Evolutionary conservation across 2,888 invertebrate genomes (phyloP).

Genomic region (Monopis laevigella): DNA sequence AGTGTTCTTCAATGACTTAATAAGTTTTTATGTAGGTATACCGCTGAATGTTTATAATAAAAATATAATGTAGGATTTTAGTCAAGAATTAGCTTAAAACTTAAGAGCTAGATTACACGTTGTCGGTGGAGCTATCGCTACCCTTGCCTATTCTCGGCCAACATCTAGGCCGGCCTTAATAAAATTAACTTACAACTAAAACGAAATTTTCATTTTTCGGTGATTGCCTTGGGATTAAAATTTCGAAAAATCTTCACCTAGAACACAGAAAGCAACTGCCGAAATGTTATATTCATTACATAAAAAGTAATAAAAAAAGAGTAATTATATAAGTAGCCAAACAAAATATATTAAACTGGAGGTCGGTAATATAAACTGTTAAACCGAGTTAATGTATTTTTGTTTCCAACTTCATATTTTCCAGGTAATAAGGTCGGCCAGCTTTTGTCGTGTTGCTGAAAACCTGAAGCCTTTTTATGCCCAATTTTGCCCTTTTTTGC

Average conservation of each 20-base stretch:
- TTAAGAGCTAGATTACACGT: not conserved
- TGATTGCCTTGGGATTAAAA: no score
- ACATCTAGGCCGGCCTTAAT: not conserved
- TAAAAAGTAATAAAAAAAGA: no score
- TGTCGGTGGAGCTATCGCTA: not conserved
- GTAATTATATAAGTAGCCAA: no score
- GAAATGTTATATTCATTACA: no score
- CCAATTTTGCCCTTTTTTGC: conserved; percentile 52
- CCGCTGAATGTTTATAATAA: no score
- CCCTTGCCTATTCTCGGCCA: not conserved
- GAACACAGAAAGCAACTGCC: no score
- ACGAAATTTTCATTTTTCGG: no score
- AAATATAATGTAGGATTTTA: no score
- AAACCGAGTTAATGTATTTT: conserved; percentile 17
- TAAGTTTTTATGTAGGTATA: no score
- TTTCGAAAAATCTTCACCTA: no score
- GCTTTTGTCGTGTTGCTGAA: conserved; percentile 42
- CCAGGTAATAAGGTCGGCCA: conserved; percentile 46
- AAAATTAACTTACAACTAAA: not conserved
- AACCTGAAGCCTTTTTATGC: conserved; percentile 44
- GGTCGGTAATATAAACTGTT: conserved; percentile 1
- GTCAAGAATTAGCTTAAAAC: no score
- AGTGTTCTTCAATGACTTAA: no score
- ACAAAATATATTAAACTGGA: not conserved
- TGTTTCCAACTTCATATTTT: conserved; percentile 40